Conservation (phyloP, 1,140 invertebrate genomes). For the Phocides pigmalion region DNA sequence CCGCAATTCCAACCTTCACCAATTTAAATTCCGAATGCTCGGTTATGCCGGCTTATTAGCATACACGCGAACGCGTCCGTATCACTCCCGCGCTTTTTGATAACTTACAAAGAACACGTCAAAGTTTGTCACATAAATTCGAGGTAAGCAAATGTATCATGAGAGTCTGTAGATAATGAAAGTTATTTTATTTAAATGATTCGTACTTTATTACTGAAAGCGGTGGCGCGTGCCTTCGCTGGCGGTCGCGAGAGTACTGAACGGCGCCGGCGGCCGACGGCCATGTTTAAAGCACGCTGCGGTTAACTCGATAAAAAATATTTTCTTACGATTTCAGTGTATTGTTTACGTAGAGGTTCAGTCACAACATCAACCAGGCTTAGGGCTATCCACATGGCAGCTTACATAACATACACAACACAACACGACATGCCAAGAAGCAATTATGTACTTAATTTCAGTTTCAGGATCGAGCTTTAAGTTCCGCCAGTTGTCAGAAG, state of each 20-base stretch:
- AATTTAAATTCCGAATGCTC: constrained; percentile 64
- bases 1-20: constrained; percentile 65
- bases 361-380: constrained; percentile 6
- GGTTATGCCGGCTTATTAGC: constrained; percentile 62
- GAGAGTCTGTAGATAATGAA: constrained; percentile 22
- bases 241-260: constrained; percentile 71
- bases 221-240: constrained; percentile 58
- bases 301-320: constrained; percentile 68
- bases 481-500: too few relatives aligned
- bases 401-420: constrained; percentile 7
- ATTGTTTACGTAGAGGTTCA: constrained; percentile 54
- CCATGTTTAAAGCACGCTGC: constrained; percentile 78
- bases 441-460: too few relatives aligned
- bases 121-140: constrained; percentile 33
- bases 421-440: neutral
- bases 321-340: constrained; percentile 61
- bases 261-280: constrained; percentile 56
- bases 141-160: constrained; percentile 33
- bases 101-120: constrained; percentile 35
- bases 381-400: constrained; percentile 5
- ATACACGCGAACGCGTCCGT: constrained; percentile 56
- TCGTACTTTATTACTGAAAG: constrained; percentile 49
- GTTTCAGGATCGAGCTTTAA: neutral
- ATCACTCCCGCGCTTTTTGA: constrained; percentile 57
- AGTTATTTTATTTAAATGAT: constrained; percentile 41